phyloP scores from a whole-genome alignment of 2,113 vertebrate species.

The Platysteira castanea region DNA sequence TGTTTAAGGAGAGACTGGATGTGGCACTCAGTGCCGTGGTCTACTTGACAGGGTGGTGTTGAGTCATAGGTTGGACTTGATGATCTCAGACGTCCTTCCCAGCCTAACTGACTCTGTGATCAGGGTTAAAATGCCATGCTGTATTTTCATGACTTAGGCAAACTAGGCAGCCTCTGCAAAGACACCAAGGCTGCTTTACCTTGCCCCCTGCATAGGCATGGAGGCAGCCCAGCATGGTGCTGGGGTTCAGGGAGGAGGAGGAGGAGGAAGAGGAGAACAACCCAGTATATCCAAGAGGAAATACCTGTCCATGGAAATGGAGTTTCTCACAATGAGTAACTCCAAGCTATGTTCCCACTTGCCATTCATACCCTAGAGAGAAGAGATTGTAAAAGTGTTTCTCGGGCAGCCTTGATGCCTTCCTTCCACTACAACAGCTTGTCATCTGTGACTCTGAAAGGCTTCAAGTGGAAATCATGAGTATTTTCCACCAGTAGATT shows the following conservation, averaged over 20 bases:
- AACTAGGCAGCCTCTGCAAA: neutral
- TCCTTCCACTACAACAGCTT: neutral
- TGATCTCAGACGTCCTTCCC: neutral
- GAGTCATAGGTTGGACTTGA: accelerated
- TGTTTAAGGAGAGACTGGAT: neutral
- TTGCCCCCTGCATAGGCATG: neutral
- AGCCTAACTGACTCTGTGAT: neutral
- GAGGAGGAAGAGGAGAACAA: neutral
- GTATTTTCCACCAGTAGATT: neutral
- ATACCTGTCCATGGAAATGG: neutral
- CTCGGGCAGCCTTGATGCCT: neutral
- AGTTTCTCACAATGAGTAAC: neutral
- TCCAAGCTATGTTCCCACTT: neutral
- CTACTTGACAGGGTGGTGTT: neutral
- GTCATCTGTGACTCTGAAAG: neutral
- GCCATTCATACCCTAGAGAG: neutral
- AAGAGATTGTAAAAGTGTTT: neutral
- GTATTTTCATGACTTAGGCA: neutral
- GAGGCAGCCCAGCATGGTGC: neutral
- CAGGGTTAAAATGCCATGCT: neutral
- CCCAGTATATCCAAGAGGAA: neutral
- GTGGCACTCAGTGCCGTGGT: no score
- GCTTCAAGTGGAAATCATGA: neutral
- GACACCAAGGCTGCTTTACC: neutral
- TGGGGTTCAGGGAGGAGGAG: neutral